A percentile compares a stretch with the other conserved stretches of the same genome.
phyloP scores from a whole-genome alignment of 2,888 invertebrate species.

The Platycheirus rosarum region DNA sequence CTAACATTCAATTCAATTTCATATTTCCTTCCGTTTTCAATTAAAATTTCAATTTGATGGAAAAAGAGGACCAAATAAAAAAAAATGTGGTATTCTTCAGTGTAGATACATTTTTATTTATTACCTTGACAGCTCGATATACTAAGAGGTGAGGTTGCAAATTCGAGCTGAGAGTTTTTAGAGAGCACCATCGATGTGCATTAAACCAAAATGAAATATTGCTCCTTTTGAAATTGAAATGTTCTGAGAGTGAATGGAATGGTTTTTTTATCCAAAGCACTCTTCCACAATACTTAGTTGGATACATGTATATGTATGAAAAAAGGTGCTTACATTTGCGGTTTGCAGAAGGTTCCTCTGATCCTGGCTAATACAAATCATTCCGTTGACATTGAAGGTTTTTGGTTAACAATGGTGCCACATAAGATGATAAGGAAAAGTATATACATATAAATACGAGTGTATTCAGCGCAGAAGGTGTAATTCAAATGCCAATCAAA shows the following conservation, averaged over 20 bases:
- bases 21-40: constrained; percentile 65
- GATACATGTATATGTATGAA: background rate
- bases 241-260: constrained; percentile 22
- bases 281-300: constrained; percentile 16
- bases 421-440: constrained; percentile 4
- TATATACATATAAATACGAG: background rate
- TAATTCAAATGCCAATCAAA: constrained; percentile 34
- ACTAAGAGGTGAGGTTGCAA: constrained; percentile 40
- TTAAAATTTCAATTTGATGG: constrained; percentile 66
- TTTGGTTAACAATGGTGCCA: constrained; percentile 34
- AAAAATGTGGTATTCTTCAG: background rate
- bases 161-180: constrained; percentile 32
- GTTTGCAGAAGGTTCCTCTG: background rate
- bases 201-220: constrained; percentile 44
- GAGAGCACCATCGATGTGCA: constrained; percentile 31
- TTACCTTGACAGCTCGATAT: constrained; percentile 37
- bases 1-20: constrained; percentile 47
- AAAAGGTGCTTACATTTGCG: constrained; percentile 7
- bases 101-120: constrained; percentile 43
- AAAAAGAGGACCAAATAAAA: background rate
- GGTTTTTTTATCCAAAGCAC: constrained; percentile 9
- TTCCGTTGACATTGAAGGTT: constrained; percentile 51
- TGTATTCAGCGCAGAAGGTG: constrained; percentile 5
- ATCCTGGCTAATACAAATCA: constrained; percentile 39
- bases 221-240: constrained; percentile 44